A percentile compares a stretch with the other conserved stretches of the same genome.
phyloP scores from a whole-genome alignment of 2,888 invertebrate genomes.

The Lycaena phlaeas region DNA sequence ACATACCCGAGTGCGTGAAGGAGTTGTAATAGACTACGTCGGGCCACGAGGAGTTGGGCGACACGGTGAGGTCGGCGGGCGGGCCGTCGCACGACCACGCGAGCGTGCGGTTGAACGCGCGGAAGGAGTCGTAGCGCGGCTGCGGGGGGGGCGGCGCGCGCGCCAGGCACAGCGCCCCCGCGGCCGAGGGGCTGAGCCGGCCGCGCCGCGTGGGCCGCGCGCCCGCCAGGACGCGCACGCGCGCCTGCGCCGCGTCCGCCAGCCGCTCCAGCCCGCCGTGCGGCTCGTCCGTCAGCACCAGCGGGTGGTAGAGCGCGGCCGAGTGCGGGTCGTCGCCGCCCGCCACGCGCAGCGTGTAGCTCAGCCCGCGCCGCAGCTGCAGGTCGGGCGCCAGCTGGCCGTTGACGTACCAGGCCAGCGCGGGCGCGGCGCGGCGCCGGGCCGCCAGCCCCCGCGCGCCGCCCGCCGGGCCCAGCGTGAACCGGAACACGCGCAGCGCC shows the following conservation, averaged over 20 bases:
- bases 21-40: conserved; percentile 95
- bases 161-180: conserved; percentile 17
- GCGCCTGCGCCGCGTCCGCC: conserved; percentile 56
- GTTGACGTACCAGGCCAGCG: conserved; percentile 94
- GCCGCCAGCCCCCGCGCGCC: conserved; percentile 77
- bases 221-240: conserved; percentile 82
- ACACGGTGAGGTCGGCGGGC: conserved; percentile 81
- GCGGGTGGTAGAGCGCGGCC: conserved; percentile 88
- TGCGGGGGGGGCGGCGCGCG: conserved; percentile 68
- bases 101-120: conserved; percentile 87
- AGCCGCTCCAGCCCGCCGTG: conserved; percentile 90
- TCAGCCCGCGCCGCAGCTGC: conserved; percentile 87
- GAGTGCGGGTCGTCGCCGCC: conserved; percentile 94
- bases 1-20: conserved; percentile 85
- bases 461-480: conserved; percentile 88
- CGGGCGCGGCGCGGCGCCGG: conserved; percentile 76
- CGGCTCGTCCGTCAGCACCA: conserved; percentile 89
- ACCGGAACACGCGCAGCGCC: conserved; percentile 83
- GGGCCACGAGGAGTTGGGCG: conserved; percentile 93
- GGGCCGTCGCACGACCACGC: conserved; percentile 79
- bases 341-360: conserved; percentile 82
- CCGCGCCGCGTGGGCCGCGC: conserved; percentile 88
- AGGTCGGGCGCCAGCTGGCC: conserved; percentile 90
- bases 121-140: conserved; percentile 83
- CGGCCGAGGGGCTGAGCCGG: conserved; percentile 82